Conservation (phyloP, 2,113 vertebrate genomes). For the Hystrix cristata region DNA sequence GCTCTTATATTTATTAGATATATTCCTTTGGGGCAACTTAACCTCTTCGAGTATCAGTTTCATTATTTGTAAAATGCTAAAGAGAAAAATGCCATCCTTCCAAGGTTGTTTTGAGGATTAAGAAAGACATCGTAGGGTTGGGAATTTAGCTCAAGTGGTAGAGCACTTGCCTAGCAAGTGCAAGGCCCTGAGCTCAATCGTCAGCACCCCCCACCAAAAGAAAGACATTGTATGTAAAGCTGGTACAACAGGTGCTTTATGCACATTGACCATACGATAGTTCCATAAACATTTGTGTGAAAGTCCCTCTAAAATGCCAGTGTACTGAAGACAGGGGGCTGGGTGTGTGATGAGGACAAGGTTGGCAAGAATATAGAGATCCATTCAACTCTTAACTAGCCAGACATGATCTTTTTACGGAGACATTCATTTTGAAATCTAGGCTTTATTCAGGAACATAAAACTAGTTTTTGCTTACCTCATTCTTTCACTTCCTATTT, state of each 20-base stretch:
- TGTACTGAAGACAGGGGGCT: neutral
- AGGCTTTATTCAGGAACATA: neutral
- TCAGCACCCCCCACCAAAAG: no score
- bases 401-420: neutral
- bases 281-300: neutral
- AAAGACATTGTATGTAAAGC: no score
- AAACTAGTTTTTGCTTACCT: neutral
- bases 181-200: no score
- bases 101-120: neutral
- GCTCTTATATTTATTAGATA: neutral
- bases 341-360: neutral
- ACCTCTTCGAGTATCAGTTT: neutral
- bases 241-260: no score
- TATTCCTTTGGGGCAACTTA: neutral
- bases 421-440: conserved; percentile 18
- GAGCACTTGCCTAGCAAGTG: no score
- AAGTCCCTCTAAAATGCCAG: neutral
- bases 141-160: no score
- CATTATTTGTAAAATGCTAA: conserved; percentile 32
- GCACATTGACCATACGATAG: neutral
- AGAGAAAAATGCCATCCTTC: neutral
- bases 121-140: neutral
- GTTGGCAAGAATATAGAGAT: neutral
- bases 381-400: neutral
- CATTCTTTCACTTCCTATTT: neutral